Percentiles rank a stretch among this genome's conserved stretches.
Conservation (phyloP, 2,797 vertebrate species). For the Benthosema pterotum region DNA sequence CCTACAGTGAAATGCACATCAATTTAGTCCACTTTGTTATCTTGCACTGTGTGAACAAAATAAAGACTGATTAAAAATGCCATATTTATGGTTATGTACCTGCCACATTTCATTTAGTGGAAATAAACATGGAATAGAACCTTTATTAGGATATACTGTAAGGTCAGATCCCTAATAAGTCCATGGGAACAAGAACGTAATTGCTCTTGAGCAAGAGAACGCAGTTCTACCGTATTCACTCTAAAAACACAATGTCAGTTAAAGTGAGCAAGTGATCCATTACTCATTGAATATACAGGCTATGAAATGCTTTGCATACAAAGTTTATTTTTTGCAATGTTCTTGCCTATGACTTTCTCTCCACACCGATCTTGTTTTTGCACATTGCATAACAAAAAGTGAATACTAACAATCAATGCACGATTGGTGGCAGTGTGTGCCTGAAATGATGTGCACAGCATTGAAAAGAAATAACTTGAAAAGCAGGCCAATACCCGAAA, state of each 20-base stretch:
- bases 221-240: constrained; percentile 4
- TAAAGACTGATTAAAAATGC: too few species aligned
- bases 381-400: background rate
- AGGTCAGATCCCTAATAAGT: too few species aligned
- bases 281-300: background rate
- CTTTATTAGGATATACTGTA: too few species aligned
- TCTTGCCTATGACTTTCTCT: background rate
- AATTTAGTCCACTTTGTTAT: too few species aligned
- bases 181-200: background rate
- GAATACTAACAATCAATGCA: background rate
- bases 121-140: too few species aligned
- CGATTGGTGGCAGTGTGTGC: constrained; percentile 10
- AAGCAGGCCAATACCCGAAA: constrained; percentile 8
- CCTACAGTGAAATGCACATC: too few species aligned
- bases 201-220: background rate
- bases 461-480: constrained; percentile 2
- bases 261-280: background rate
- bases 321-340: too few species aligned
- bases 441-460: constrained; percentile 13
- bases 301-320: background rate
- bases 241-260: constrained; percentile 2
- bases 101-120: too few species aligned
- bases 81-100: too few species aligned
- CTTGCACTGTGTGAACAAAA: too few species aligned
- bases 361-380: background rate